Evolutionary conservation across 2,888 invertebrate genomes (phyloP).

Genomic region (Antheraea assamensis): DNA sequence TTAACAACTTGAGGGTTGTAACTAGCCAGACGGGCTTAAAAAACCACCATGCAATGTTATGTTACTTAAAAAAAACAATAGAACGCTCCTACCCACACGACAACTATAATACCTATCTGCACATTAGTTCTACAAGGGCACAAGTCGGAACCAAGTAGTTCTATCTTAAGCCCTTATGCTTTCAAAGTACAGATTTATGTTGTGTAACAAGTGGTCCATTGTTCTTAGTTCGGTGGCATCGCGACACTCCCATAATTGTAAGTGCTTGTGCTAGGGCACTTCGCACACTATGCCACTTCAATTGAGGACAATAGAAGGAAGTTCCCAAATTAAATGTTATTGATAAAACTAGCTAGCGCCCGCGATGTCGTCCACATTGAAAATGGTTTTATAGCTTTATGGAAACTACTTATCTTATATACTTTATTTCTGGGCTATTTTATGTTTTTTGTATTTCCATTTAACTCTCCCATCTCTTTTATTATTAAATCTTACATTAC

Average conservation of each 20-base stretch:
- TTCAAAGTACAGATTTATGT: background rate
- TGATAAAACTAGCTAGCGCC: background rate
- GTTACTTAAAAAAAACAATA: background rate
- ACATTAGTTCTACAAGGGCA: background rate
- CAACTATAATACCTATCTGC: background rate
- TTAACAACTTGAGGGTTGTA: too few species aligned
- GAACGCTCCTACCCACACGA: background rate
- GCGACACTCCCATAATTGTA: slow-evolving; percentile 21
- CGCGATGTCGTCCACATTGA: too few species aligned
- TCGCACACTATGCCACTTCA: slow-evolving; percentile 17
- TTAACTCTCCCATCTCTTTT: too few species aligned
- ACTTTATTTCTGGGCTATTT: too few species aligned
- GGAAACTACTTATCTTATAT: too few species aligned
- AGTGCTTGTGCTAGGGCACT: slow-evolving; percentile 14
- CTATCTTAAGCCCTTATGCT: background rate
- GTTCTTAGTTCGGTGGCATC: slow-evolving; percentile 23
- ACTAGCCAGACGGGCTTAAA: too few species aligned
- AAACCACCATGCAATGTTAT: background rate
- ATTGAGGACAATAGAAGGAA: slow-evolving; percentile 39
- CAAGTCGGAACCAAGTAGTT: background rate
- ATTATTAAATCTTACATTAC: too few species aligned
- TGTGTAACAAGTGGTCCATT: slow-evolving; percentile 26
- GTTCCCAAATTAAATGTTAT: slow-evolving; percentile 16
- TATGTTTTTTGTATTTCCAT: too few species aligned
- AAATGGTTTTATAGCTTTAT: too few species aligned